Base-by-base conservation (phyloP, 2,888 invertebrate genomes). In the Cerceris rybyensis region DNA sequence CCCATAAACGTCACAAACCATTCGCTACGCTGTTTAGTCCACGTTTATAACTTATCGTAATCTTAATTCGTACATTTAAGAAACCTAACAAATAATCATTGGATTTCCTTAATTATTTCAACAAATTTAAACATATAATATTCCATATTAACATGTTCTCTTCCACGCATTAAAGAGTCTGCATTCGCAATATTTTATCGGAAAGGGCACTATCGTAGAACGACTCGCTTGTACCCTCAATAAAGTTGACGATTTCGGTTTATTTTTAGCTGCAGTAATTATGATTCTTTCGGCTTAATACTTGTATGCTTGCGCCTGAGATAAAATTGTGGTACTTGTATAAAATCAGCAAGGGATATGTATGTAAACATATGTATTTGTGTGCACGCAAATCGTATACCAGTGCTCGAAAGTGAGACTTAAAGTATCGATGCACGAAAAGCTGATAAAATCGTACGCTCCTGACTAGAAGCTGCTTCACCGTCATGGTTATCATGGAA, bases 81-180 rank as follows among this genome's bases (percentile, higher is more conserved):
- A 28, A 28, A 28, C 28, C 28, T 28, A 59, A 66, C 41, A 71
- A 28, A 59, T 43, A 59, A 2, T 28, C 28, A 28, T 28, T 28
- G 28, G 28, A 28, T 28, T 28, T 28, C 4, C 28, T 28, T 28
- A 28, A 28, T 28, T 28, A 54, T 54, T 17, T n/a, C 9, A 13
- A 49, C 49, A 49, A 49, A 13, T 49, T n/a, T 9, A 49, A n/a
- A 28, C 28, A 28, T 28, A 28, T 28, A 57, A 55, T 14, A 54
- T 75, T 71, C 71, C 71, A 71, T 71, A 66, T 75, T 66, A 71
- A 43, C 66, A 66, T 71, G 11, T 71, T 57, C 66, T 66, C 50
- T 66, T 75, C 17, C 17, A 52, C 11, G 46, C 52, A n/a, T 49
- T 8, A 17, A 57, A 57, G 1, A 28, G 57, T 57, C 13, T 28